Evolutionary conservation across 2,113 vertebrate species (phyloP).

Genomic region (Dromaius novaehollandiae): DNA sequence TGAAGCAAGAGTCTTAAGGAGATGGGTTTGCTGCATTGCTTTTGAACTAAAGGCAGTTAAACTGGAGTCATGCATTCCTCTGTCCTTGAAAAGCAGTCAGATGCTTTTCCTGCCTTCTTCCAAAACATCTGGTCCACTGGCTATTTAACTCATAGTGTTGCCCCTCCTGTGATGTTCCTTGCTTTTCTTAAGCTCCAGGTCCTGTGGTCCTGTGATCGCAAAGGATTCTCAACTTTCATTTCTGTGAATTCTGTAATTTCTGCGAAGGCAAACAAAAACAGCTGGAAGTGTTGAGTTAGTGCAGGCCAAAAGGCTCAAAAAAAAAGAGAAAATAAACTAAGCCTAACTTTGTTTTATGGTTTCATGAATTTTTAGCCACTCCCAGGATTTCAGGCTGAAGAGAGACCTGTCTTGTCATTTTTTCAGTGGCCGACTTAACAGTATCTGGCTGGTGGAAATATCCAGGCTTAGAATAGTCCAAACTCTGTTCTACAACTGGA

Average conservation of each 20-base stretch:
- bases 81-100: background rate
- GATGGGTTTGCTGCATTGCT: background rate
- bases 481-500: background rate
- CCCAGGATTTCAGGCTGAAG: background rate
- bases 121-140: background rate
- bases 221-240: background rate
- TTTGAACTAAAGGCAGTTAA: background rate
- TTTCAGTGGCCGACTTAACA: background rate
- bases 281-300: fast-evolving
- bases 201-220: background rate
- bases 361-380: background rate
- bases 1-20: background rate
- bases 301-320: background rate
- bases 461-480: background rate
- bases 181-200: background rate
- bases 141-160: background rate
- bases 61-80: background rate
- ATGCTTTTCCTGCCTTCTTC: background rate
- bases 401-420: background rate
- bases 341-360: background rate
- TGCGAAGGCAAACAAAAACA: fast-evolving
- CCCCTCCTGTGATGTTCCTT: background rate
- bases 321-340: background rate
- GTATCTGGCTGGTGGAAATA: background rate
- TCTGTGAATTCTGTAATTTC: background rate